Evolutionary conservation across 2,797 vertebrate genomes (phyloP).

Genomic region (Peromyscus nudipes): DNA sequence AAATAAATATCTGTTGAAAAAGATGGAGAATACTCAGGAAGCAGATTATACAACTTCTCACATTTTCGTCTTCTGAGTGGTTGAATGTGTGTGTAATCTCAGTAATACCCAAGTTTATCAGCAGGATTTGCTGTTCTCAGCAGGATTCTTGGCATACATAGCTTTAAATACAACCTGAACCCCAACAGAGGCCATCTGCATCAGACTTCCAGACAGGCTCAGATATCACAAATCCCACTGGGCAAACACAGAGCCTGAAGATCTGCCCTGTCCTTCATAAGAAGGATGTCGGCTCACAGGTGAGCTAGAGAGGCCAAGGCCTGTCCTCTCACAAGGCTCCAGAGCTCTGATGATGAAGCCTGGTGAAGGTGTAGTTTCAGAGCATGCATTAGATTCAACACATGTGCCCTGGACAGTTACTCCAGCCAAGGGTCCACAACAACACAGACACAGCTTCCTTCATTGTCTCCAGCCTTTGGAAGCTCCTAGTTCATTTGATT

Average conservation of each 20-base stretch:
- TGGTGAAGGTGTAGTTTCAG: not conserved
- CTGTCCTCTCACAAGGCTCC: not conserved
- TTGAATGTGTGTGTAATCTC: not conserved
- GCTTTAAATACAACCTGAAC: not conserved
- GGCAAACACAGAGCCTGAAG: not conserved
- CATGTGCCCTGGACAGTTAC: not conserved
- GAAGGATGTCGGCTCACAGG: not conserved
- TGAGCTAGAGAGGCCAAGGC: not conserved
- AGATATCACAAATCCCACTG: not conserved
- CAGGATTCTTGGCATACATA: not conserved
- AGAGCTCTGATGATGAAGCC: not conserved
- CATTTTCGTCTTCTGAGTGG: not conserved
- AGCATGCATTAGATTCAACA: not conserved
- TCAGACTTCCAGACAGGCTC: not conserved
- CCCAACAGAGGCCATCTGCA: not conserved
- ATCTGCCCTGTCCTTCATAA: not conserved
- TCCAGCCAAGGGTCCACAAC: not conserved
- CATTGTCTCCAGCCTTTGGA: not conserved
- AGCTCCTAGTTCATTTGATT: not conserved
- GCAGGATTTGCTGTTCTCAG: not conserved
- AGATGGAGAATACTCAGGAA: too few species aligned
- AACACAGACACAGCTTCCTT: not conserved
- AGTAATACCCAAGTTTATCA: not conserved
- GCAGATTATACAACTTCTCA: too few species aligned
- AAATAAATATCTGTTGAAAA: not conserved